Conservation (phyloP, 2,113 vertebrate species). For the Labeo catla region DNA sequence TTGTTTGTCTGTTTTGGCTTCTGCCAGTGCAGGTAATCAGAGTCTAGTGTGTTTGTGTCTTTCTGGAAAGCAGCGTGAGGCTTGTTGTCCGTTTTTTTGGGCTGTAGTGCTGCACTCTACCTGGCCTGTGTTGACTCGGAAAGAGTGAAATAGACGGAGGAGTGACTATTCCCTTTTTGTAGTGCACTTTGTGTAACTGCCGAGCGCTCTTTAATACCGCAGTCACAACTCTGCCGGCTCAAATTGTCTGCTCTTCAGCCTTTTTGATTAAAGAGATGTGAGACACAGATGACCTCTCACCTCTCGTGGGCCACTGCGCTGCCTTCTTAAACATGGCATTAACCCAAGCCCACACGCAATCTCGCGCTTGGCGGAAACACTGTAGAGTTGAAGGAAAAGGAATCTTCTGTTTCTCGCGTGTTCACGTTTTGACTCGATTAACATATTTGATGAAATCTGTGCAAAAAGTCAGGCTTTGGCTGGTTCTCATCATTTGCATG, state of each 20-base stretch:
- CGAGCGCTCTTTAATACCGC: background rate
- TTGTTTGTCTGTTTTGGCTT: slow-evolving; percentile 10
- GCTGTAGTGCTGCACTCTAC: slow-evolving; percentile 24
- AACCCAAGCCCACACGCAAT: background rate
- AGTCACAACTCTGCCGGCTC: background rate
- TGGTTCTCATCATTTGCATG: background rate
- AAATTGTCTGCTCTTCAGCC: background rate
- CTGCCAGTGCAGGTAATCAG: background rate
- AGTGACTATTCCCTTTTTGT: slow-evolving; percentile 3
- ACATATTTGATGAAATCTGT: background rate
- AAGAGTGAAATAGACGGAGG: background rate
- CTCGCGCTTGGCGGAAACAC: background rate
- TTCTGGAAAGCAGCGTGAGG: background rate
- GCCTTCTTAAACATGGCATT: background rate
- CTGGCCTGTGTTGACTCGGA: slow-evolving; percentile 10
- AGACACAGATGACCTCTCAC: slow-evolving; percentile 1
- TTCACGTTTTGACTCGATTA: background rate
- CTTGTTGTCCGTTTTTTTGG: background rate
- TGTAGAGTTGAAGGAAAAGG: background rate
- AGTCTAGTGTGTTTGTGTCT: background rate
- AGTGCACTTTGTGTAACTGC: slow-evolving; percentile 2
- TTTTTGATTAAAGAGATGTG: slow-evolving; percentile 6
- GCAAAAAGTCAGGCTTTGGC: background rate
- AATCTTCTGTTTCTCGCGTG: background rate
- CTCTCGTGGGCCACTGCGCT: background rate